These are phyloP conservation scores for Eira barbara DNA, from an alignment of 2,113 vertebrate genomes.

Conservation along the genomic window DNA sequence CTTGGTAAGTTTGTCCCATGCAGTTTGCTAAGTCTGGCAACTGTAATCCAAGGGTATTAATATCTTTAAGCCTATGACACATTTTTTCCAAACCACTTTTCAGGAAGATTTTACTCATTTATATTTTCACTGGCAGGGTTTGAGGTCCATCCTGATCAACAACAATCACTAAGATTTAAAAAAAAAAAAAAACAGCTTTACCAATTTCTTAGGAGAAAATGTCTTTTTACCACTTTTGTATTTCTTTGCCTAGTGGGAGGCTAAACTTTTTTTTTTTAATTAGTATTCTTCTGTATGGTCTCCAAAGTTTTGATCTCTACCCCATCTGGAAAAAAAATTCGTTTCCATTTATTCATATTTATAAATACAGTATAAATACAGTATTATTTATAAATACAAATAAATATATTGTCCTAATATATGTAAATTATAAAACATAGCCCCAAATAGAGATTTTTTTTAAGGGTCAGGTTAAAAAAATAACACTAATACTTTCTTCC, in stretches of 20 bases:
- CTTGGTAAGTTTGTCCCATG: background rate
- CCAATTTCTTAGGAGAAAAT: background rate
- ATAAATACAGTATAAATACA: background rate
- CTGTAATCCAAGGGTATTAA: background rate
- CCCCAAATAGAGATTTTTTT: conserved; percentile 26
- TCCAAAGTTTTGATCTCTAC: conserved; percentile 27
- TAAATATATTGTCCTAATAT: background rate
- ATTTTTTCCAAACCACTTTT: conserved; percentile 44
- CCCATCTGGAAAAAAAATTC: background rate
- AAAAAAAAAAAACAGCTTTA: background rate
- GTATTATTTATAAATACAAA: background rate
- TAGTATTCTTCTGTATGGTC: background rate
- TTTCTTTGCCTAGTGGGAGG: background rate
- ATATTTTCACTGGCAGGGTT: conserved; percentile 24
- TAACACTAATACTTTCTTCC: background rate
- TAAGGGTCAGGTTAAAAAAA: background rate
- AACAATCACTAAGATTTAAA: background rate
- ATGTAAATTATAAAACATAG: background rate
- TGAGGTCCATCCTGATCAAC: background rate
- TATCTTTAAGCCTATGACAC: conserved; percentile 13
- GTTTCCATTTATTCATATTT: background rate
- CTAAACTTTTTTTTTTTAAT: background rate
- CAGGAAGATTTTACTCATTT: background rate
- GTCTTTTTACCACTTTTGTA: background rate
- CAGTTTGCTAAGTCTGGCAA: background rate